Percentiles rank a stretch among this genome's conserved stretches.
Evolutionary conservation across 2,888 invertebrate genomes (phyloP).

Genomic region (Orchestes rusci): DNA sequence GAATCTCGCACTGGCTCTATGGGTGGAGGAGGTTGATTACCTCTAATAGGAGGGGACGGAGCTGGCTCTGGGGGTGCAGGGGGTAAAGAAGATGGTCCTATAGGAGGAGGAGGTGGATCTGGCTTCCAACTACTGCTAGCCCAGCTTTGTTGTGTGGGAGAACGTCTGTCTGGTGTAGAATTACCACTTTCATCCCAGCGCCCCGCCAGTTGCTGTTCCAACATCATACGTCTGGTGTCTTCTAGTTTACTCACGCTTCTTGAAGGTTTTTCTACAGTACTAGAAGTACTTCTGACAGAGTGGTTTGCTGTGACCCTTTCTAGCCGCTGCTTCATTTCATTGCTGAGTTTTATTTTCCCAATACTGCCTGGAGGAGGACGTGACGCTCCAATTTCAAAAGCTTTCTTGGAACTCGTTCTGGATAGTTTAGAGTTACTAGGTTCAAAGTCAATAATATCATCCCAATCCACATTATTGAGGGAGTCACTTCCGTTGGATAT

Average conservation of each 20-base stretch:
- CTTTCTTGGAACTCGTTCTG: constrained; percentile 44
- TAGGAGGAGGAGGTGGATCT: constrained; percentile 60
- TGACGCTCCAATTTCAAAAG: constrained; percentile 75
- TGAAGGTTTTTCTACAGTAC: constrained; percentile 62
- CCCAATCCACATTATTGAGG: constrained; percentile 53
- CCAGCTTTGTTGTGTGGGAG: constrained; percentile 42
- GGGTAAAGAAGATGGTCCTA: constrained; percentile 48
- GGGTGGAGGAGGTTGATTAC: constrained; percentile 60
- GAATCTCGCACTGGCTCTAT: constrained; percentile 50
- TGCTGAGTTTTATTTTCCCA: constrained; percentile 82
- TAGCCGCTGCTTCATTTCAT: constrained; percentile 84
- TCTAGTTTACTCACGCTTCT: constrained; percentile 73
- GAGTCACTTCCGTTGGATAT: constrained; percentile 32
- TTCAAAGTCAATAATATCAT: constrained; percentile 82
- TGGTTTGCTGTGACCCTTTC: constrained; percentile 86
- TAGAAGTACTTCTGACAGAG: constrained; percentile 71
- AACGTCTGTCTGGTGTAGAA: constrained; percentile 39
- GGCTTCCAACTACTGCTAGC: constrained; percentile 45
- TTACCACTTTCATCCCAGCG: constrained; percentile 45
- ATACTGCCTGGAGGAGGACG: constrained; percentile 81
- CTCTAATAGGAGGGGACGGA: constrained; percentile 52
- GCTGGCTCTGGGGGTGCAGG: constrained; percentile 55
- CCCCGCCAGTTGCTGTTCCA: constrained; percentile 77
- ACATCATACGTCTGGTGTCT: constrained; percentile 74
- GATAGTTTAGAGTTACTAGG: constrained; percentile 35